Base-by-base conservation (phyloP, 2,113 vertebrate genomes). In the Carassius auratus region DNA sequence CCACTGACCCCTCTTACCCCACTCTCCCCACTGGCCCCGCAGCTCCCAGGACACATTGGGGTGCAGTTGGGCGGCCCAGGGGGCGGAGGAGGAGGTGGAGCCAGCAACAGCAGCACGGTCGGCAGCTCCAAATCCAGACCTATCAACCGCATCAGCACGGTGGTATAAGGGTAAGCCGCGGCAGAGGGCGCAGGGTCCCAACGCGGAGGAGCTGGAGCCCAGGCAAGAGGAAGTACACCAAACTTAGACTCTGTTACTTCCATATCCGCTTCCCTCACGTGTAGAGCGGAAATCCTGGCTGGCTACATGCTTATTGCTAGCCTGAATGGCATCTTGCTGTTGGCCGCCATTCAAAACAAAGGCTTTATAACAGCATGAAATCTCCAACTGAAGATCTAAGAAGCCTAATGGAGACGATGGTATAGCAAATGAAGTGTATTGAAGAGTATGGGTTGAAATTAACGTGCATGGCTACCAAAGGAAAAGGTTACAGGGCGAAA, bases 131-230 rank as follows among this genome's bases (percentile, higher is more conserved):
- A 98, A 91, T 95, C 96, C 94, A 98, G 97, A 62, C 95, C 96
- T 89, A 94, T 96, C 93, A 97, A 97, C 93, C 96, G 97, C 93
- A 98, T 98, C 94, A 98, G 97, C 90, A 98, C 97, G 75, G 96
- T 98, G 89, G 97, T 98, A 87, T 98, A 94, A 97, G 89, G 76
- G 75, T 55, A 13, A 84, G 87, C 85, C 84, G 81, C 69, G 89
- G 82, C 36, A 81, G 81, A 71, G 48, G 55, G 85, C 89, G 23
- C 85, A 92, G 84, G 71, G 85, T 88, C 19, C 81, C 66, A 17
- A 19, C 42, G 52, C 68, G 76, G 52, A 86, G 42, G 55, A 82
- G 87, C 38, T 61, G 45, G 66, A 77, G 50, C 38, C 59, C 81
- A 75, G 77, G 74, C 73, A 94, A 92, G 91, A 93, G 87, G 92